phyloP scores from a whole-genome alignment of 2,797 vertebrate species.

The Acestrorhynchus altus region DNA sequence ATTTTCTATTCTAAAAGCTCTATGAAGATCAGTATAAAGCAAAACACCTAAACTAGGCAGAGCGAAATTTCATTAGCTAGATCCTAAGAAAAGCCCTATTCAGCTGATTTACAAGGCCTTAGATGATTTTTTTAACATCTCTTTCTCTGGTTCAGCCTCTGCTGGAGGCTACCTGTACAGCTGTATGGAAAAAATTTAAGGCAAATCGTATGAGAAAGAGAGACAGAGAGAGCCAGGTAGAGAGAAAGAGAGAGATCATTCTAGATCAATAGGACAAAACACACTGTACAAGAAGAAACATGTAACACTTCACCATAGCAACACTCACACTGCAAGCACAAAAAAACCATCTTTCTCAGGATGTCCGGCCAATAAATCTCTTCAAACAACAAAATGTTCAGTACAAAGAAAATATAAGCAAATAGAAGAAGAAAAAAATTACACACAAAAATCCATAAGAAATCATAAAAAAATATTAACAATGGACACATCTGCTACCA shows the following conservation, averaged over 20 bases:
- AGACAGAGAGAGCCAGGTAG: slow-evolving; percentile 69
- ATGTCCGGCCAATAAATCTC: slow-evolving; percentile 77
- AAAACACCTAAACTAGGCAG: slow-evolving; percentile 89
- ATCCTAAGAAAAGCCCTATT: slow-evolving; percentile 86
- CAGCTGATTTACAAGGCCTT: slow-evolving; percentile 67
- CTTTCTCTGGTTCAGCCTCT: slow-evolving; percentile 82
- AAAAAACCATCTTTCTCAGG: slow-evolving; percentile 77
- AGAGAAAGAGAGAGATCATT: slow-evolving; percentile 72
- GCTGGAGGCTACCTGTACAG: slow-evolving; percentile 85
- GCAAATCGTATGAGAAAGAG: slow-evolving; percentile 88
- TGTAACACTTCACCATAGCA: slow-evolving; percentile 88
- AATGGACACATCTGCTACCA: slow-evolving; percentile 86
- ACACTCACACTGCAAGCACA: slow-evolving; percentile 97
- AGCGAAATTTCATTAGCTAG: slow-evolving; percentile 85
- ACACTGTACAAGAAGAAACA: slow-evolving; percentile 87
- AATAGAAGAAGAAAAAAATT: slow-evolving; percentile 27
- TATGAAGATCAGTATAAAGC: slow-evolving; percentile 83
- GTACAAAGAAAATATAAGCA: slow-evolving; percentile 73
- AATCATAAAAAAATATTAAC: slow-evolving; percentile 81
- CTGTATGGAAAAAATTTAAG: slow-evolving; percentile 93
- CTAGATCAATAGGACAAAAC: slow-evolving; percentile 82
- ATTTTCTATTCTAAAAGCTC: slow-evolving; percentile 78
- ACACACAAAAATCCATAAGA: slow-evolving; percentile 56
- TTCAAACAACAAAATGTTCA: slow-evolving; percentile 74
- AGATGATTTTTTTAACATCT: slow-evolving; percentile 79